Base-by-base conservation (phyloP, 1,140 invertebrate genomes). In the Drosophila ambigua region DNA sequence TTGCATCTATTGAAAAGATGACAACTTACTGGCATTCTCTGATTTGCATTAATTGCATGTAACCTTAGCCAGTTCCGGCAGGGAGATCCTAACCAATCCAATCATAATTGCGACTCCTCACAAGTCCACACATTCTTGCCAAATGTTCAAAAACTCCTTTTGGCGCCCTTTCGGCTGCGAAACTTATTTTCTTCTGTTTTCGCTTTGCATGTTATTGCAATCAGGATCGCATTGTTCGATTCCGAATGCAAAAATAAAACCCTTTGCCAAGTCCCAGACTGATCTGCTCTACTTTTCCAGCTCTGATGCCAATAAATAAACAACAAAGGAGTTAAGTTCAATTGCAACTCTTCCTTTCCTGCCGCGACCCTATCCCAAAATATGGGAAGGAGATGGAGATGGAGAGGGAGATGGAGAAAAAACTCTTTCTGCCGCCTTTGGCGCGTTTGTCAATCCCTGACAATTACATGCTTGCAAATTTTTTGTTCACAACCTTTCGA, bases 401-500 rank as follows among this genome's bases (percentile, higher is more conserved):
- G 16, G 16, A 35, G 28, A 31, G 1, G 28, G 8, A 35, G 31
- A 35, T 1, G 31, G 31, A 13, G 11, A 5, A 5, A 39, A 31
- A 39, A 31, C 35, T 11, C 24, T 50, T 50, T 43, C 23, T 28
- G 49, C 72, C 57, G 76, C 72, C 72, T 13, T 39, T 39, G 35
- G 11, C 35, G 35, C 35, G 35, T 78, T 78, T 77, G 77, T 79
- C 77, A 79, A 69, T 83, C 48, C 60, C 53, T 74, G 78, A 83
- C 88, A 90, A 90, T 90, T 90, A 90, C 88, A 90, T 83, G 88
- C 88, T 90, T 90, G 87, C 88, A 90, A 90, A 90, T 90, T 90
- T 84, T 78, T 78, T 59, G 59, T 69, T 72, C 61, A 49, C 74
- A 80, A 80, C 78, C 78, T 76, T 74, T 80, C 23, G 63, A 72